Conservation (phyloP, 1,140 invertebrate species). For the Thaumatotibia leucotreta region DNA sequence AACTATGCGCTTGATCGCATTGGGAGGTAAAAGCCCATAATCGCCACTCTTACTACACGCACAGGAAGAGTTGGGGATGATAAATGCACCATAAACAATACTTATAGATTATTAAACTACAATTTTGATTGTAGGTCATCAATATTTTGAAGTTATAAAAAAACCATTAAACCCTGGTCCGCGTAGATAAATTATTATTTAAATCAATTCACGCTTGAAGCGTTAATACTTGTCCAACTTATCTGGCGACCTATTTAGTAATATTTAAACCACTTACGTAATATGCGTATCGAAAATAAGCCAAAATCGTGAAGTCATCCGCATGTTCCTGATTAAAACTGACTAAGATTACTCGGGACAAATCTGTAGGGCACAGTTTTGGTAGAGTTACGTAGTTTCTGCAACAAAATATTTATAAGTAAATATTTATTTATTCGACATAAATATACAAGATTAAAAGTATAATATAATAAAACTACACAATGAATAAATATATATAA, state of each 20-base stretch:
- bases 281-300: slow-evolving; percentile 55
- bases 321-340: slow-evolving; percentile 27
- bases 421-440: no score
- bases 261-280: slow-evolving; percentile 28
- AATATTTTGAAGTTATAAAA: no score
- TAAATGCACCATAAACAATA: no score
- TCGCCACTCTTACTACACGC: background rate
- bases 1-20: background rate
- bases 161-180: no score
- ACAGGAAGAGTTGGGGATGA: no score
- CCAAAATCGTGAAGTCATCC: slow-evolving; percentile 44
- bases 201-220: background rate
- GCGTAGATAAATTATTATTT: background rate
- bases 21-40: background rate
- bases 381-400: slow-evolving; percentile 15
- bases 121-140: no score
- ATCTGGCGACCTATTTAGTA: no score
- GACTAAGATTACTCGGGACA: background rate
- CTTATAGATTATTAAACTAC: no score
- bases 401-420: background rate
- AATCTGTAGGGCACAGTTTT: background rate
- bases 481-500: no score
- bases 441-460: background rate
- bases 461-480: no score
- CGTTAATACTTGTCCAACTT: no score